Conservation (phyloP, 1,140 invertebrate species). For the Diploscapter pachys region DNA sequence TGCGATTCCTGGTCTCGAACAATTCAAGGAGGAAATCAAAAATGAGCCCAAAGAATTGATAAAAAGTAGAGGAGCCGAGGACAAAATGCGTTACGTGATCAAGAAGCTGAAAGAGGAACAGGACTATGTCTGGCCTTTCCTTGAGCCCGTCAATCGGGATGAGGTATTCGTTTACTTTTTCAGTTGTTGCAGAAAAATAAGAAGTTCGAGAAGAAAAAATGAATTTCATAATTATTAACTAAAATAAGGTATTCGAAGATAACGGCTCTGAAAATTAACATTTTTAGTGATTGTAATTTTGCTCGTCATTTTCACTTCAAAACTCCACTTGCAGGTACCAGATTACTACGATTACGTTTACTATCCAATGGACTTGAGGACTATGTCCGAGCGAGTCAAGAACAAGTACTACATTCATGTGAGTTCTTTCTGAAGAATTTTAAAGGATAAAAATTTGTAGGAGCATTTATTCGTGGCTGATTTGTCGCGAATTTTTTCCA, state of each 20-base stretch:
- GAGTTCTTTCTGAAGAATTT: constrained; percentile 30
- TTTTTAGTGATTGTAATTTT: background rate
- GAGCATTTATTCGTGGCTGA: constrained; percentile 54
- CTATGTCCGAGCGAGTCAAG: constrained; percentile 44
- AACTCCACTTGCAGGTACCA: constrained; percentile 69
- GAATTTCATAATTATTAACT: too few relatives aligned
- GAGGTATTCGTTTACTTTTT: constrained; percentile 43
- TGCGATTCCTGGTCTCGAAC: constrained; percentile 46
- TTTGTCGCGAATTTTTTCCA: constrained; percentile 50
- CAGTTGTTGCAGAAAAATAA: too few relatives aligned
- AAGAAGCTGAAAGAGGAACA: constrained; percentile 36
- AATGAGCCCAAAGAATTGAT: background rate
- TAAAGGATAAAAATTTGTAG: constrained; percentile 34
- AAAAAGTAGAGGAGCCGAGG: background rate
- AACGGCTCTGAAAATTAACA: too few relatives aligned
- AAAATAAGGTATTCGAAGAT: too few relatives aligned
- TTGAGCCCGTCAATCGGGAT: constrained; percentile 62
- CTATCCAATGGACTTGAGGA: constrained; percentile 79
- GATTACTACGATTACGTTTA: constrained; percentile 98
- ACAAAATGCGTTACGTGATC: constrained; percentile 32
- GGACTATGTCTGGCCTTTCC: constrained; percentile 36
- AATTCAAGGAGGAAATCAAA: constrained; percentile 13
- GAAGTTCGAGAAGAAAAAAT: too few relatives aligned
- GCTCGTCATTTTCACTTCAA: background rate
- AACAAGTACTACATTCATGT: constrained; percentile 52